Percentiles rank a stretch among this genome's conserved stretches.
phyloP scores from a whole-genome alignment of 2,888 invertebrate genomes.

The Plutella xylostella region DNA sequence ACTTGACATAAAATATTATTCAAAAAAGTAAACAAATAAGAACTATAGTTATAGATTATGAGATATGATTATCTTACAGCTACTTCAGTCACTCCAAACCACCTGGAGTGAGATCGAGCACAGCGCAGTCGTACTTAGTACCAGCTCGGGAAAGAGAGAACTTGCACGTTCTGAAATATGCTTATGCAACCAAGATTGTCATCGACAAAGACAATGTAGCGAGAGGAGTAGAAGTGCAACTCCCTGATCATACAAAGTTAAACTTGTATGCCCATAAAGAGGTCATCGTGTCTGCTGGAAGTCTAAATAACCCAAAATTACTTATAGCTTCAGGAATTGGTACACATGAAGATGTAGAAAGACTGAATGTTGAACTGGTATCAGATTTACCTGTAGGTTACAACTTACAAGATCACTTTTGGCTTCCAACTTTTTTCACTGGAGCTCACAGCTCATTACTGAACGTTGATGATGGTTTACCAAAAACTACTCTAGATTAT shows the following conservation, averaged over 20 bases:
- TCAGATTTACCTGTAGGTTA: slow-evolving; percentile 3
- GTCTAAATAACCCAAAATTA: background rate
- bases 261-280: slow-evolving; percentile 1
- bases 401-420: background rate
- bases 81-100: background rate
- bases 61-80: too few species aligned
- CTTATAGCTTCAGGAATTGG: slow-evolving; percentile 6
- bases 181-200: slow-evolving; percentile 15
- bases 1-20: too few species aligned
- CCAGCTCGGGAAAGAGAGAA: background rate
- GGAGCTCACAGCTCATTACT: background rate
- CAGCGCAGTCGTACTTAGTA: background rate
- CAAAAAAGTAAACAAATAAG: too few species aligned
- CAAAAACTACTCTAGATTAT: background rate
- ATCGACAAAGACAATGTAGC: slow-evolving; percentile 17
- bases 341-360: background rate
- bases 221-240: slow-evolving; percentile 4
- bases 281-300: slow-evolving; percentile 6
- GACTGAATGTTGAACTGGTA: background rate
- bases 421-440: background rate
- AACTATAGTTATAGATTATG: too few species aligned
- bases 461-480: background rate
- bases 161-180: background rate
- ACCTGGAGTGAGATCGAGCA: background rate
- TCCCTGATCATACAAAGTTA: background rate